Conservation (phyloP, 2,797 vertebrate species). For the Chrosomus eos region DNA sequence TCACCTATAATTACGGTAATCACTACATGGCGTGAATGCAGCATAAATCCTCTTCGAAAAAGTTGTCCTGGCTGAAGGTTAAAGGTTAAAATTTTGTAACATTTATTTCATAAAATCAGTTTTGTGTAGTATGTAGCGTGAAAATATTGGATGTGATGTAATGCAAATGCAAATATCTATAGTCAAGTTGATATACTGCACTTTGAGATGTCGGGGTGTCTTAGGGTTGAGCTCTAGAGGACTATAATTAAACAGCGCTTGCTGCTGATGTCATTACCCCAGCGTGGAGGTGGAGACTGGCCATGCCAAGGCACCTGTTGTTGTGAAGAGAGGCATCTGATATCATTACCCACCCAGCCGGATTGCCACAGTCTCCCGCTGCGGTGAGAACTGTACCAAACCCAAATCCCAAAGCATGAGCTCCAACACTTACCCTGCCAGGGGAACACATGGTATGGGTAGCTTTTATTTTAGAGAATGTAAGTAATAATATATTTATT, state of each 20-base stretch:
- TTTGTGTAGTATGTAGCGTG: background rate
- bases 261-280: slow-evolving; percentile 99
- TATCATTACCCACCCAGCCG: slow-evolving; percentile 99
- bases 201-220: slow-evolving; percentile 71
- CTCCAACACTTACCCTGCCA: slow-evolving; percentile 58
- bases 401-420: slow-evolving; percentile 81
- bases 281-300: slow-evolving; percentile 95
- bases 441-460: slow-evolving; percentile 64
- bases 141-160: background rate
- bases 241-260: slow-evolving; percentile 99
- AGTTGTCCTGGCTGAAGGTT: background rate
- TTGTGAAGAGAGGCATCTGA: slow-evolving; percentile 99
- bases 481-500: slow-evolving; percentile 48
- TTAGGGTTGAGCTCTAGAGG: slow-evolving; percentile 87
- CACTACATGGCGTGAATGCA: background rate
- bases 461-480: slow-evolving; percentile 41
- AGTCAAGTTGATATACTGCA: slow-evolving; percentile 75
- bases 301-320: slow-evolving; percentile 99
- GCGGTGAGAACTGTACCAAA: slow-evolving; percentile 95
- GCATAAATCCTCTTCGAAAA: background rate
- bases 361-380: slow-evolving; percentile 92
- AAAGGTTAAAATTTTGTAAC: background rate
- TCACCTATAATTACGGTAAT: slow-evolving; percentile 7
- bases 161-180: slow-evolving; percentile 31
- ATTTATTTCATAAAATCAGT: background rate